phyloP scores from a whole-genome alignment of 2,797 vertebrate species.

The Spondyliosoma cantharus region DNA sequence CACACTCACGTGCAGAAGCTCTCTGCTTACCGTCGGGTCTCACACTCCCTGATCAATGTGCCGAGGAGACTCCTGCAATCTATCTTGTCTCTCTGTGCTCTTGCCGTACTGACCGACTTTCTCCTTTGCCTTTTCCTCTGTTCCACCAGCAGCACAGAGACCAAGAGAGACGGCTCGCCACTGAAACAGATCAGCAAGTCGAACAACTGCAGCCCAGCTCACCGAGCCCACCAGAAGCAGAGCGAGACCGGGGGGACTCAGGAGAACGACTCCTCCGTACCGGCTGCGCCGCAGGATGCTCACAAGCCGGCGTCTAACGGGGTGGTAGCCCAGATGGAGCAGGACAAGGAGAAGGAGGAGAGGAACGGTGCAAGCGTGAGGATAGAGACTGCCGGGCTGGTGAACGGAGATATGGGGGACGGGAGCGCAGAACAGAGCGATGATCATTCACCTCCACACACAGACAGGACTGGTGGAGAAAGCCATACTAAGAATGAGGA shows the following conservation, averaged over 20 bases:
- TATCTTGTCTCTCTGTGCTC: slow-evolving; percentile 11
- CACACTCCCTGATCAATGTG: slow-evolving; percentile 22
- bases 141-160: slow-evolving; percentile 76
- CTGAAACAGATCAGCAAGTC: slow-evolving; percentile 76
- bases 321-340: slow-evolving; percentile 78
- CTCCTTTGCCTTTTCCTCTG: slow-evolving; percentile 61
- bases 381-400: slow-evolving; percentile 61
- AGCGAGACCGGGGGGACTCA: slow-evolving; percentile 36
- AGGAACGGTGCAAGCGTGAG: slow-evolving; percentile 19
- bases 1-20: slow-evolving; percentile 41
- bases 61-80: slow-evolving; percentile 20
- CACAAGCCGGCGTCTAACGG: slow-evolving; percentile 74
- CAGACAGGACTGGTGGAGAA: slow-evolving; percentile 46
- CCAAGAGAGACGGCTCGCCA: slow-evolving; percentile 75
- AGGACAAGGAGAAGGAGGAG: slow-evolving; percentile 60
- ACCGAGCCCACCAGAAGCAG: slow-evolving; percentile 54
- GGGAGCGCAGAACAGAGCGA: slow-evolving; percentile 52
- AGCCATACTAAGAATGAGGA: slow-evolving; percentile 46
- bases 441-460: slow-evolving; percentile 48
- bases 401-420: slow-evolving; percentile 80
- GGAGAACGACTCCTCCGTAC: slow-evolving; percentile 48
- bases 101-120: slow-evolving; percentile 59
- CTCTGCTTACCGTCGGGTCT: slow-evolving; percentile 20
- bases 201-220: slow-evolving; percentile 77
- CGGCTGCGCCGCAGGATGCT: slow-evolving; percentile 65